Evolutionary conservation across 1,140 invertebrate species (phyloP).

Genomic region (Zaprionus africanus): DNA sequence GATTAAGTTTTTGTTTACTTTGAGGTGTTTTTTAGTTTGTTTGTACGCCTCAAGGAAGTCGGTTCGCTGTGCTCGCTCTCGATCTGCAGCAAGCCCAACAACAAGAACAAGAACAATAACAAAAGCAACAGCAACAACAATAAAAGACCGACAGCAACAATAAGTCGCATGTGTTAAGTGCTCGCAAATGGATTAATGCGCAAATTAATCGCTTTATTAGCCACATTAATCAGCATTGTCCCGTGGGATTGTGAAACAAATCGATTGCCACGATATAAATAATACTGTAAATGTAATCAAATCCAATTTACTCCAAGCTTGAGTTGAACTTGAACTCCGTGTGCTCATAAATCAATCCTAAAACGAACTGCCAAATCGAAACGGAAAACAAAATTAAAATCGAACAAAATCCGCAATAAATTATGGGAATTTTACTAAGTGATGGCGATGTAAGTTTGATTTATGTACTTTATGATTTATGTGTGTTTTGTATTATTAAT

Average conservation of each 20-base stretch:
- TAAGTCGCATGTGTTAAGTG: conserved; percentile 60
- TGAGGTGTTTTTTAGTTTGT: conserved; percentile 82
- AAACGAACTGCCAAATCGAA: conserved; percentile 48
- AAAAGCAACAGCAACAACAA: conserved; percentile 32
- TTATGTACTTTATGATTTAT: conserved; percentile 11
- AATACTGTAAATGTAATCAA: conserved; percentile 56
- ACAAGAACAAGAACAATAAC: conserved; percentile 18
- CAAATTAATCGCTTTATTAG: conserved; percentile 65
- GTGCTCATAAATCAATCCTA: conserved; percentile 50
- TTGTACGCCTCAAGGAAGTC: conserved; percentile 80
- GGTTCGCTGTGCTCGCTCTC: conserved; percentile 56
- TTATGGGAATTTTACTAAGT: conserved; percentile 80
- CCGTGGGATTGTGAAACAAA: conserved; percentile 46
- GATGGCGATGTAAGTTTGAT: conserved; percentile 80
- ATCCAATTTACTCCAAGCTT: conserved; percentile 51
- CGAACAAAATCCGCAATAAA: conserved; percentile 47
- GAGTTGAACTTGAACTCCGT: conserved; percentile 48
- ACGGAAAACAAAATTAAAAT: conserved; percentile 19
- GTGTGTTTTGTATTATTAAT: background rate
- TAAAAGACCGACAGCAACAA: conserved; percentile 30
- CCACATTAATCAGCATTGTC: conserved; percentile 63
- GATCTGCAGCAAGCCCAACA: conserved; percentile 18
- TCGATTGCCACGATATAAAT: conserved; percentile 26
- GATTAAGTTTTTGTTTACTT: conserved; percentile 84
- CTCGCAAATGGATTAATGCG: conserved; percentile 73